Base-by-base conservation (phyloP, 2,888 invertebrate species). In the Cyclophora punctaria region DNA sequence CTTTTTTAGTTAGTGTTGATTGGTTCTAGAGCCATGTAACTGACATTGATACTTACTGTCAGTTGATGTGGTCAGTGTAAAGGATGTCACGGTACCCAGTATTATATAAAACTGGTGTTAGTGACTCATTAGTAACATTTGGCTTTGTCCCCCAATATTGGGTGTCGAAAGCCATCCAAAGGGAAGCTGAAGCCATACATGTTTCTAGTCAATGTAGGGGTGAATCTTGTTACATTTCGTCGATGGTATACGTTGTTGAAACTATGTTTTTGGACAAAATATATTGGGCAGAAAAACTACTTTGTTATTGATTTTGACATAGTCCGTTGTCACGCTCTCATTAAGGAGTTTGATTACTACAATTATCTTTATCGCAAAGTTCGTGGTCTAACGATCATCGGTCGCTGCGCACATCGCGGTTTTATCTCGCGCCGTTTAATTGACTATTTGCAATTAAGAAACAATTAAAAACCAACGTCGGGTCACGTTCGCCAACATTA, bases 381-480 rank as follows among this genome's bases (percentile, higher is more conserved):
- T 73, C 60, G 63, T 59, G 64, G 59, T 55, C 63, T 75, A 78
- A 75, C 70, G 70, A 69, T 44, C 44, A 44, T 34, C 34, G 44
- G 34, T 58, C 53, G 57, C 64, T 75, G 66, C 77, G 77, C 69
- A 72, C 64, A 70, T 75, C 71, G 75, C 75, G 64, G 71, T 78
- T 75, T 79, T 82, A 86, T 84, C 84, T 82, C 65, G 67, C 71
- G 68, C 67, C 63, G 65, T 73, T 70, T 80, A 84, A 83, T 83
- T 67, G 71, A 66, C 66, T 76, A 79, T 86, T 86, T 59, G 86
- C 84, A 83, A 87, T 88, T 88, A 88, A 88, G 79, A 86, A 87
- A 69, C 86, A 66, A 87, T 88, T 87, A 83, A 75, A 83, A 75
- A 75, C 59, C 56, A 64, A 67, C 66, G 60, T 70, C 66, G 63